A percentile compares a stretch with the other conserved stretches of the same genome.
phyloP scores from a whole-genome alignment of 2,888 invertebrate genomes.

The Cancer borealis region DNA sequence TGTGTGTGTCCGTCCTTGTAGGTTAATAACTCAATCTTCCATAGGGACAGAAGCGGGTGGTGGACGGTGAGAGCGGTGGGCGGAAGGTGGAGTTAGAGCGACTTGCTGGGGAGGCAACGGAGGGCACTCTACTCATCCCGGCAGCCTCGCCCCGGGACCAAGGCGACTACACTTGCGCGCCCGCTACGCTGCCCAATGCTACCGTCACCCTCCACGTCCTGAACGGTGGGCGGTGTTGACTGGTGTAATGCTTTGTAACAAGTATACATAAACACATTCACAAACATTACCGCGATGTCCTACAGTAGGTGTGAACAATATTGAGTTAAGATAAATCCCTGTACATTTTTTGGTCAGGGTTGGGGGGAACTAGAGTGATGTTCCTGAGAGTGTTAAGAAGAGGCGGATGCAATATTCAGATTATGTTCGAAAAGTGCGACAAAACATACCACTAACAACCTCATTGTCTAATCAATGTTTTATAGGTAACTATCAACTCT shows the following conservation, averaged over 20 bases:
- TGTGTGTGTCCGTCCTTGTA: neutral
- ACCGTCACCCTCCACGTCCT: slow-evolving; percentile 93
- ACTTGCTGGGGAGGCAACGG: slow-evolving; percentile 85
- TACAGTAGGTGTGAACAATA: no score
- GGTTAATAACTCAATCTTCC: neutral
- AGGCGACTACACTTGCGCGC: slow-evolving; percentile 91
- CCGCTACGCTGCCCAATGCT: slow-evolving; percentile 93
- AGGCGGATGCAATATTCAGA: no score
- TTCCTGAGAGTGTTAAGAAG: neutral
- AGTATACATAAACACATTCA: neutral
- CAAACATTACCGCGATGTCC: no score
- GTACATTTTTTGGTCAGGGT: no score
- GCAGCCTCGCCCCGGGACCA: slow-evolving; percentile 80
- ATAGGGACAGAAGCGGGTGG: slow-evolving; percentile 76
- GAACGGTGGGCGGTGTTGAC: slow-evolving; percentile 84
- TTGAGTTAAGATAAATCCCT: no score
- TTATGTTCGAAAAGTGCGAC: no score
- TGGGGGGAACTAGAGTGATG: no score
- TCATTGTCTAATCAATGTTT: no score
- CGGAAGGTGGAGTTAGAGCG: slow-evolving; percentile 83
- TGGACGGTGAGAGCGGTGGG: slow-evolving; percentile 52
- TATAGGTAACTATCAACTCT: no score
- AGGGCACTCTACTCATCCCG: slow-evolving; percentile 84
- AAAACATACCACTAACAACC: no score
- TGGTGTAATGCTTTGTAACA: neutral